Conservation (phyloP, 2,888 invertebrate species). For the Catocala sponsa region DNA sequence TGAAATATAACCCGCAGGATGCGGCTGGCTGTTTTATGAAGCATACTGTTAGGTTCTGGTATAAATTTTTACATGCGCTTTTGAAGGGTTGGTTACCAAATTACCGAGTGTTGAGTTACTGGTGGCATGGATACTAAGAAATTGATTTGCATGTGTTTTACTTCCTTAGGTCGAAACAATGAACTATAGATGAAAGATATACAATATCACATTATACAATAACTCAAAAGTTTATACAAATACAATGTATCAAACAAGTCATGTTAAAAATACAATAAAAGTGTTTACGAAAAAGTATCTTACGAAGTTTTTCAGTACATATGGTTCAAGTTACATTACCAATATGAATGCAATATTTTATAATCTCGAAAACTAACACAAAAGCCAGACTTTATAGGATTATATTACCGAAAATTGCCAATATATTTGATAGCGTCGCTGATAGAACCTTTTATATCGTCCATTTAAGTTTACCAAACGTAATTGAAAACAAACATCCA, state of each 20-base stretch:
- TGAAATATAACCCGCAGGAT: constrained; percentile 17
- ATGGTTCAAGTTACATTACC: too few species aligned
- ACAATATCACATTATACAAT: too few species aligned
- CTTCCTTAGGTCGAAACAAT: too few species aligned
- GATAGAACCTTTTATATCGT: constrained; percentile 13
- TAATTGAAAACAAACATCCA: constrained; percentile 42
- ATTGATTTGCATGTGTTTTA: too few species aligned
- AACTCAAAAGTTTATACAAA: too few species aligned
- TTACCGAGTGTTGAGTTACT: too few species aligned
- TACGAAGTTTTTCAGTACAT: too few species aligned
- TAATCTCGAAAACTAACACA: not conserved
- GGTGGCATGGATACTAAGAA: too few species aligned
- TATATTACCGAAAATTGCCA: constrained; percentile 4
- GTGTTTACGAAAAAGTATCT: too few species aligned
- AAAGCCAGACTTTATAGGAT: constrained; percentile 6
- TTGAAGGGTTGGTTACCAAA: not conserved
- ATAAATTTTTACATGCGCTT: not conserved
- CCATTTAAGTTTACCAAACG: constrained; percentile 19
- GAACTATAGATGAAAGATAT: too few species aligned
- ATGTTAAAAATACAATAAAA: too few species aligned
- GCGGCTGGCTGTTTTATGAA: constrained; percentile 9
- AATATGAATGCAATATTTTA: not conserved
- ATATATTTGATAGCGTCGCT: constrained; percentile 2
- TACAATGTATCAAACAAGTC: too few species aligned
- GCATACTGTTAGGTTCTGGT: constrained; percentile 6